Base-by-base conservation (phyloP, 2,888 invertebrate genomes). In the Coecobrya sp. region DNA sequence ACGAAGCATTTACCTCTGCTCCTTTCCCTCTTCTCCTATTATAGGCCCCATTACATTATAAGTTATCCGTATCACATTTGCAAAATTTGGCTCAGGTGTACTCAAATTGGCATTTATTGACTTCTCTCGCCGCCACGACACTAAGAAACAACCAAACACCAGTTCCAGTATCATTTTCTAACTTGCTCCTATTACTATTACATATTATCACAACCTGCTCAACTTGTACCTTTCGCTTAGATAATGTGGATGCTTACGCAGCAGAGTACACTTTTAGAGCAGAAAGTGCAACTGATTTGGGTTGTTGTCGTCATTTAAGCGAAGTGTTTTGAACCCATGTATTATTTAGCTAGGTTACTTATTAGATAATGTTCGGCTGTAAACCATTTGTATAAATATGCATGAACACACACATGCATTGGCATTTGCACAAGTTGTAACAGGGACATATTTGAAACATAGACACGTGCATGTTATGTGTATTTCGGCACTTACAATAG, bases 31-130 rank as follows among this genome's bases (percentile, higher is more conserved):
- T 19, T 22, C 59, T 59, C 19, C 68, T 10, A 10, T 11, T 68
- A 45, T 22, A 42, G 4, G 13, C 27, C 36, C 68, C 42, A 68
- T 49, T 3, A 13, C 49, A 49, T 13, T 4, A 25, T 13, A 5
- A 49, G 13, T 25, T 49, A 52, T 79, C 52, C 79, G 49, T 79
- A 79, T 27, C 49, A 27, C 79, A 79, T 52, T 79, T 79, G 79
- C 79, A 52, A 79, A 70, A 79, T 79, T 76, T 81, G 85, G 92
- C 92, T 92, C 92, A 92, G 92, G 92, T 92, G 92, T 85, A 49
- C 65, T 52, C 70, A 88, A 92, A 88, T 88, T 84, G 92, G 88
- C 91, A 91, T 82, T 87, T 82, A 91, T 91, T 87, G 87, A 91
- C 87, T 91, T 79, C 22, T 76, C 79, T 89, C 89, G 81, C 91